Conservation (phyloP, 2,888 invertebrate genomes). For the Spialia ferax region DNA sequence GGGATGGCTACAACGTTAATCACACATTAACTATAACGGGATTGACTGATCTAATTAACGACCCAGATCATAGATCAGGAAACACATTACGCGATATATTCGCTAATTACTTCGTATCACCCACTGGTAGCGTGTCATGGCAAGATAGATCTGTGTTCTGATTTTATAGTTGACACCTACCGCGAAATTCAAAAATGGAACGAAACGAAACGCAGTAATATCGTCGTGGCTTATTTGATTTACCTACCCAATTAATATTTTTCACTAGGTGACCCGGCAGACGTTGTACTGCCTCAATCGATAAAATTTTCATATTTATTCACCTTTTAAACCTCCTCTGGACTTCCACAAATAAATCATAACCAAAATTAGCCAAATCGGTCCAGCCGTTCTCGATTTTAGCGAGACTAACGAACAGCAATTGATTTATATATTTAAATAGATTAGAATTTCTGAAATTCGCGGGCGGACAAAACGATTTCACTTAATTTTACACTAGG, state of each 20-base stretch:
- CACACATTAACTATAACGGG: slow-evolving; percentile 41
- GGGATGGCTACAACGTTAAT: slow-evolving; percentile 45
- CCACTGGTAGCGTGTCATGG: slow-evolving; percentile 46
- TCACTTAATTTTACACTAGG: slow-evolving; percentile 1
- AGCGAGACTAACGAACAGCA: slow-evolving; percentile 2
- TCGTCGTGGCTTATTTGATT: slow-evolving; percentile 12
- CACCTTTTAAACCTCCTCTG: slow-evolving; percentile 4
- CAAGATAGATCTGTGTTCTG: slow-evolving; percentile 49
- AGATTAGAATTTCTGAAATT: slow-evolving; percentile 4
- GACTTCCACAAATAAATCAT: slow-evolving; percentile 4
- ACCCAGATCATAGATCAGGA: slow-evolving; percentile 46
- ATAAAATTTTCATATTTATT: slow-evolving; percentile 6
- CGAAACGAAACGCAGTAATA: slow-evolving; percentile 18
- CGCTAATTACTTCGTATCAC: slow-evolving; percentile 48
- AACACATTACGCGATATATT: slow-evolving; percentile 48
- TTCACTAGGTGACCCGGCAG: slow-evolving; percentile 12
- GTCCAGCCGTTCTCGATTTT: slow-evolving; percentile 3
- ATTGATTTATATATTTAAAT: slow-evolving; percentile 3
- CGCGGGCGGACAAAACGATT: slow-evolving; percentile 4
- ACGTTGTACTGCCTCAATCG: slow-evolving; percentile 5
- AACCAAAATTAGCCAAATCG: slow-evolving; percentile 4
- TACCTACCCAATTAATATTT: slow-evolving; percentile 23
- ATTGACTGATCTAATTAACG: slow-evolving; percentile 44
- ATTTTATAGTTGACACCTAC: slow-evolving; percentile 32
- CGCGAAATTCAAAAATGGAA: slow-evolving; percentile 18